Percentiles rank a stretch among this genome's conserved stretches.
phyloP scores from a whole-genome alignment of 2,888 invertebrate species.

The Drosophila lacicola region DNA sequence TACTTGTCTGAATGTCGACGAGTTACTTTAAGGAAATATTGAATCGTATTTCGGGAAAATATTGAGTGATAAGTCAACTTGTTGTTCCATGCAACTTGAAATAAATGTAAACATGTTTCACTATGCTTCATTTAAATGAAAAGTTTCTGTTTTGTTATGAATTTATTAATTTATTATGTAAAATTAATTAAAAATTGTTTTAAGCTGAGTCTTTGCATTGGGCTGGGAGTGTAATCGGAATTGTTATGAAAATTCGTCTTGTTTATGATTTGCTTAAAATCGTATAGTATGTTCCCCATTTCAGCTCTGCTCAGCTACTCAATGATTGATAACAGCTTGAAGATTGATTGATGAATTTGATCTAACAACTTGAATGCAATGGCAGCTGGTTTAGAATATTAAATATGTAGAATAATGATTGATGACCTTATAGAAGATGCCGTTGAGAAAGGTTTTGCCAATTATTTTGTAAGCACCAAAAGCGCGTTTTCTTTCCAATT shows the following conservation, averaged over 20 bases:
- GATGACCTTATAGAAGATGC: conserved; percentile 12
- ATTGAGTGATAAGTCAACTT: too few species aligned
- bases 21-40: not conserved
- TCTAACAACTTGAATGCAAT: conserved; percentile 11
- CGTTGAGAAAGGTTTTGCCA: conserved; percentile 9
- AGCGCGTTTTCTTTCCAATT: not conserved
- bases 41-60: too few species aligned
- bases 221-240: too few species aligned
- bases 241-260: not conserved
- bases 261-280: not conserved
- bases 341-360: conserved; percentile 48
- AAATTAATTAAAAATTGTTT: too few species aligned
- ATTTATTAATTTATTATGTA: not conserved
- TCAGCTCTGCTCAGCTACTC: not conserved
- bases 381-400: conserved; percentile 25
- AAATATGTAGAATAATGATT: conserved; percentile 29
- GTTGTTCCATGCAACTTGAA: not conserved
- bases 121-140: too few species aligned
- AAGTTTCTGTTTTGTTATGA: not conserved
- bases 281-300: not conserved
- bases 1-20: not conserved
- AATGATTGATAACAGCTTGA: conserved; percentile 51
- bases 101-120: too few species aligned
- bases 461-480: not conserved
- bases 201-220: too few species aligned